Conservation (phyloP, 1,140 invertebrate species). For the Euwallacea similis region DNA sequence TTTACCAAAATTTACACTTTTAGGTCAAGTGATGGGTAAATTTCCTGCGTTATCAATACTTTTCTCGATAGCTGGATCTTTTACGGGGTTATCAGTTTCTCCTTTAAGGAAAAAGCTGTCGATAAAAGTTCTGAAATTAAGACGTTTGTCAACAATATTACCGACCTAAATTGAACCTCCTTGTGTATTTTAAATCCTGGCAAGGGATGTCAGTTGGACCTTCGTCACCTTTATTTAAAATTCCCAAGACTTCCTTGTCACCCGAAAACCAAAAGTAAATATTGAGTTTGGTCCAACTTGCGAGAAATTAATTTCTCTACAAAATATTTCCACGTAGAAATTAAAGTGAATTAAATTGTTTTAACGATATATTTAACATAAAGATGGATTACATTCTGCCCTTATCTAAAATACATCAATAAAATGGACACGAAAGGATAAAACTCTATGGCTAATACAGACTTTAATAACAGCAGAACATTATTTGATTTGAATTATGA, state of each 20-base stretch:
- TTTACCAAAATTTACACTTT: too few relatives aligned
- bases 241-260: too few relatives aligned
- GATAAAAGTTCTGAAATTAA: neutral
- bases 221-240: too few relatives aligned
- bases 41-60: too few relatives aligned
- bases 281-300: neutral
- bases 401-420: conserved; percentile 53
- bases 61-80: too few relatives aligned
- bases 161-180: neutral
- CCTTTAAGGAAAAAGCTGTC: too few relatives aligned
- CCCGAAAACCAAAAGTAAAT: neutral
- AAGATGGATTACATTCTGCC: conserved; percentile 51
- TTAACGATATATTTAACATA: conserved; percentile 53
- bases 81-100: too few relatives aligned
- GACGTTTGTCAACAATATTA: conserved; percentile 4
- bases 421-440: conserved; percentile 49
- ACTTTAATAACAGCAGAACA: conserved; percentile 49
- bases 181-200: conserved; percentile 4
- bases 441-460: conserved; percentile 48
- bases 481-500: conserved; percentile 43
- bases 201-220: too few relatives aligned
- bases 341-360: conserved; percentile 33
- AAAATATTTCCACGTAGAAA: neutral
- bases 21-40: too few relatives aligned
- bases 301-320: too few relatives aligned